phyloP scores from a whole-genome alignment of 2,888 invertebrate genomes.

The Melieria omissa region DNA sequence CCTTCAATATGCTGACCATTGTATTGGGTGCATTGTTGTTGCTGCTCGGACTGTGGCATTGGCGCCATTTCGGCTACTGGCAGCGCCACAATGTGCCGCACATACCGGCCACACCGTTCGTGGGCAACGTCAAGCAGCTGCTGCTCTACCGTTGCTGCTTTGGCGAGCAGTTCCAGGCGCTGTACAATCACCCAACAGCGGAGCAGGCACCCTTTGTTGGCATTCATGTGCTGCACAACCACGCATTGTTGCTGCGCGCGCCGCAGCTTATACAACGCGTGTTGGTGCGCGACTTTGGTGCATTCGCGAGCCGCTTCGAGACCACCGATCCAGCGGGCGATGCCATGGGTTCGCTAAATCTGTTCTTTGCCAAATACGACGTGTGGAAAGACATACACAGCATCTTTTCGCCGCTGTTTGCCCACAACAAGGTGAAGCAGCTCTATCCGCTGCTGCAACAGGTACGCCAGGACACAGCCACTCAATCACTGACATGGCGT shows the following conservation, averaged over 20 bases:
- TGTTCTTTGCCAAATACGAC: constrained; percentile 67
- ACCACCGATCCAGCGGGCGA: constrained; percentile 59
- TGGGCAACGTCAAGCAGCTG: constrained; percentile 65
- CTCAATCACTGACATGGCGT: neutral
- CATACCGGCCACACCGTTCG: constrained; percentile 58
- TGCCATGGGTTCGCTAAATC: constrained; percentile 63
- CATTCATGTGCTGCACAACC: constrained; percentile 66
- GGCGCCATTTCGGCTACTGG: constrained; percentile 54
- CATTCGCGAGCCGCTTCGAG: constrained; percentile 60
- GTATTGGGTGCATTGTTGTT: neutral
- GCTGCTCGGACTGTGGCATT: constrained; percentile 58
- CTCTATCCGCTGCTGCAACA: constrained; percentile 58
- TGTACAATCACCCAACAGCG: constrained; percentile 55
- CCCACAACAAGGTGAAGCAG: constrained; percentile 60
- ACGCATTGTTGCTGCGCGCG: constrained; percentile 64
- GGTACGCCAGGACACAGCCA: constrained; percentile 27
- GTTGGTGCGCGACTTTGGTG: constrained; percentile 66
- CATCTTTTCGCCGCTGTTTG: constrained; percentile 67
- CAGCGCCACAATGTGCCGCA: constrained; percentile 56
- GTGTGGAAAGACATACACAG: constrained; percentile 64
- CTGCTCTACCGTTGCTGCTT: constrained; percentile 55
- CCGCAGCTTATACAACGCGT: constrained; percentile 67
- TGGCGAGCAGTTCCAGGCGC: constrained; percentile 57
- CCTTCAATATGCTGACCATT: neutral
- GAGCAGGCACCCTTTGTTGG: constrained; percentile 56